Evolutionary conservation across 2,888 invertebrate genomes (phyloP).

Genomic region (Strigamia transsilvanica): DNA sequence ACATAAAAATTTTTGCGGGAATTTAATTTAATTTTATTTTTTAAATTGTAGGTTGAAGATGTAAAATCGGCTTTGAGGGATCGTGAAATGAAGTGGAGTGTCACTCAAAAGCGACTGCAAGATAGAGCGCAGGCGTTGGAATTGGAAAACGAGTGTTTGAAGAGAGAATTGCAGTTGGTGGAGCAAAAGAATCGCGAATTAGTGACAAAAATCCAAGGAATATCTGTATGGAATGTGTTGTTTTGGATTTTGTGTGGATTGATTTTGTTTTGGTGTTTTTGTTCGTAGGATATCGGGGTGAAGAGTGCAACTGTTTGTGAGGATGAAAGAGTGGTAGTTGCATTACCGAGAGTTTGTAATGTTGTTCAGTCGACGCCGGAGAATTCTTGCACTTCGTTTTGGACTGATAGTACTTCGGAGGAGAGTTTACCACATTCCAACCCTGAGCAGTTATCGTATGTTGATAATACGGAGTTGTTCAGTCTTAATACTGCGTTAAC

Average conservation of each 20-base stretch:
- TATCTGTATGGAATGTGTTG: no score
- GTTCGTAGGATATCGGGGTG: no score
- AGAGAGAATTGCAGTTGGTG: not conserved
- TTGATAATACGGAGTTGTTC: not conserved
- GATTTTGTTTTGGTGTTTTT: no score
- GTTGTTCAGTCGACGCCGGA: not conserved
- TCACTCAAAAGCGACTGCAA: not conserved
- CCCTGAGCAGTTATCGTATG: not conserved
- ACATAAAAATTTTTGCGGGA: no score
- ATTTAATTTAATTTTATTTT: not conserved
- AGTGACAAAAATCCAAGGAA: not conserved
- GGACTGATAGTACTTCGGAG: not conserved
- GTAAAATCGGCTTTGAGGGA: not conserved
- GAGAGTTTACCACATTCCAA: not conserved
- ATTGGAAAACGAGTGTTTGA: not conserved
- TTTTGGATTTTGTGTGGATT: no score
- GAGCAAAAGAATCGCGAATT: slow-evolving; percentile 1
- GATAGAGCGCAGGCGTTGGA: not conserved
- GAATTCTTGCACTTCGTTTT: not conserved
- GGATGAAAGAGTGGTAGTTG: no score
- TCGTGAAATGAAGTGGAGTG: not conserved
- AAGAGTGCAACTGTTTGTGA: no score
- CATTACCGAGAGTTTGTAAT: no score
- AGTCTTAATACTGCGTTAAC: not conserved
- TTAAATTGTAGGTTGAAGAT: not conserved